phyloP scores from a whole-genome alignment of 2,888 invertebrate genomes.

The Diaphora mendica region DNA sequence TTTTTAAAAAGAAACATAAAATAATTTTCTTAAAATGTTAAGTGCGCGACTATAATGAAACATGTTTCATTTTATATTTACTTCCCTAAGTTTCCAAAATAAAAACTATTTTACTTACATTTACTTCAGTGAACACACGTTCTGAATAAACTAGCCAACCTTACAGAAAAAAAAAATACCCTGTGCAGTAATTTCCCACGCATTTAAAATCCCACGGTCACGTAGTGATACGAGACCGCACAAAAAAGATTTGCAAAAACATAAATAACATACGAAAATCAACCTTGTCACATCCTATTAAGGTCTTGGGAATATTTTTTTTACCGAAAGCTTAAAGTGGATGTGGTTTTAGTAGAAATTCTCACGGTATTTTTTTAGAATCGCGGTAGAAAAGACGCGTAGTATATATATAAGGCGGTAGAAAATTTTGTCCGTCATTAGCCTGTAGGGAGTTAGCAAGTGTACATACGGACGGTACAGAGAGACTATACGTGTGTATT shows the following conservation, averaged over 20 bases:
- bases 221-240: slow-evolving; percentile 48
- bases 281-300: background rate
- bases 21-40: too few relatives aligned
- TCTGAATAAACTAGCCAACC: background rate
- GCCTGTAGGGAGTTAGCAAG: slow-evolving; percentile 20
- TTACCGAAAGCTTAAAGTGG: slow-evolving; percentile 1
- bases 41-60: too few relatives aligned
- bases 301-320: background rate
- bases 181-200: slow-evolving; percentile 54
- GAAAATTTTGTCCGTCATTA: slow-evolving; percentile 34
- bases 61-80: too few relatives aligned
- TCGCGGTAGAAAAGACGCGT: slow-evolving; percentile 29
- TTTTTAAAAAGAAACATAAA: too few relatives aligned
- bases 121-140: background rate
- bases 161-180: slow-evolving; percentile 45
- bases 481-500: slow-evolving; percentile 6
- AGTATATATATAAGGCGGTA: slow-evolving; percentile 27
- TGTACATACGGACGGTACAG: slow-evolving; percentile 17
- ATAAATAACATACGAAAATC: slow-evolving; percentile 21
- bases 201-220: slow-evolving; percentile 51
- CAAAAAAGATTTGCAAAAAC: slow-evolving; percentile 17
- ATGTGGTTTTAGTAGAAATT: slow-evolving; percentile 43
- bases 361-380: slow-evolving; percentile 53
- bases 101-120: background rate
- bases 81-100: background rate